These are phyloP conservation scores for Paguma larvata DNA, from an alignment of 2,797 vertebrate species.

Conservation along the genomic window DNA sequence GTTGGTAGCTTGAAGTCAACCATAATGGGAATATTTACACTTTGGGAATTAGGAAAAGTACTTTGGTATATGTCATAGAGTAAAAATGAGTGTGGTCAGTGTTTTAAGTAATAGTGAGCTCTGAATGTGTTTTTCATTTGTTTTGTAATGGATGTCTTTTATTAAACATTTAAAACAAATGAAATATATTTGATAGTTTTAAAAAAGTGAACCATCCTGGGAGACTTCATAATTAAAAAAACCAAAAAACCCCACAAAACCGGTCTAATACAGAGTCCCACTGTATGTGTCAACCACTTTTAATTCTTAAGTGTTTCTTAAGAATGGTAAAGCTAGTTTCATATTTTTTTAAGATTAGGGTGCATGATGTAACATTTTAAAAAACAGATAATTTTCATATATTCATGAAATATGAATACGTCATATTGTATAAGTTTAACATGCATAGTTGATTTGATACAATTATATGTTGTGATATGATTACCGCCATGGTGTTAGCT, in stretches of 20 bases:
- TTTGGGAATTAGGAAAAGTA: background rate
- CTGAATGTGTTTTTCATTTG: background rate
- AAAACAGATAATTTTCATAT: background rate
- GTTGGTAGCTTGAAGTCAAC: background rate
- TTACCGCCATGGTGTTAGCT: background rate
- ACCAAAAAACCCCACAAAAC: background rate
- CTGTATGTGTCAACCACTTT: background rate
- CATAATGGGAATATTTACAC: background rate
- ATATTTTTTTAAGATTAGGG: background rate
- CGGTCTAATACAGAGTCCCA: background rate
- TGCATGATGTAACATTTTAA: background rate
- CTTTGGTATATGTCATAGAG: background rate
- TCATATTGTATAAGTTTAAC: background rate
- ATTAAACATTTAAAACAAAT: slow-evolving; percentile 6
- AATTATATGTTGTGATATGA: background rate
- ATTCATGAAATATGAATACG: no score
- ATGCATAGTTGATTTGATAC: background rate
- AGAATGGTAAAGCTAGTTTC: background rate
- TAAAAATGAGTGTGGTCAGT: background rate
- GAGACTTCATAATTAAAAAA: background rate
- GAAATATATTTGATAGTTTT: background rate
- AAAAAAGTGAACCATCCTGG: background rate
- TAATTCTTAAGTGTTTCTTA: background rate
- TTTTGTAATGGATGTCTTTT: background rate
- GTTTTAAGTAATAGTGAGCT: background rate